Base-by-base conservation (phyloP, 2,797 vertebrate species). In the Carcharodon carcharias region DNA sequence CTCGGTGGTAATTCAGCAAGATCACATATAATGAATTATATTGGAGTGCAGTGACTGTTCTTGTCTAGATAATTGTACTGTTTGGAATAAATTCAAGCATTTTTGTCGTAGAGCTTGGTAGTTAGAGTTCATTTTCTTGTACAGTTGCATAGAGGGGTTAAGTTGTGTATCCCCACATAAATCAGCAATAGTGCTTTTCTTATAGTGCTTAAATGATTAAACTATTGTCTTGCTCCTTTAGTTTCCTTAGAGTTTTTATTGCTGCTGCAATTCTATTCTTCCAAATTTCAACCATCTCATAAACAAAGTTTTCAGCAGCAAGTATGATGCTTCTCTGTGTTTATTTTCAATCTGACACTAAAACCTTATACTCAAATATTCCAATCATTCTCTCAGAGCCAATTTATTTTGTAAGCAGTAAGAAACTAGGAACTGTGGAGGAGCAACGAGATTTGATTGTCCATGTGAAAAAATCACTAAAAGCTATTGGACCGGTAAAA, bases 341-440 rank as follows among this genome's bases (percentile, higher is more conserved):
- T 69, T 94, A 45, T 67, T 11, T 67, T 69, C n/a, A 94, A 65
- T 65, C 14, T 94, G 92, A 45, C 61, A 40, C 63, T 45, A 69
- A 94, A 94, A 40, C 40, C 63, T 67, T 45, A 0, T 18, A 58
- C 54, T 92, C 18, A 18, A 7, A 56, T 26, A 94, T 45, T 67
- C 8, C 92, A 92, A 67, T 94, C n/a, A 67, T 94, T 67, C 92
- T 40, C 58, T 94, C 63, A 65, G 92, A n/a, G 65, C 40, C 56
- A 67, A 94, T 94, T 94, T 94, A 58, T 58, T 89, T 58, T 35
- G 28, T 6, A 63, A n/a, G 21, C 16, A 35, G 89, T 63, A 5
- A 92, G 58, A n/a, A 61, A 61, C 16, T 16, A 21, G 50, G 89
- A 21, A n/a, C 56, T 92, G 58, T 92, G 16, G 35, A n/a, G 35